These are phyloP conservation scores for Drosophila algonquin DNA, from an alignment of 2,888 invertebrate genomes.

Conservation along the genomic window DNA sequence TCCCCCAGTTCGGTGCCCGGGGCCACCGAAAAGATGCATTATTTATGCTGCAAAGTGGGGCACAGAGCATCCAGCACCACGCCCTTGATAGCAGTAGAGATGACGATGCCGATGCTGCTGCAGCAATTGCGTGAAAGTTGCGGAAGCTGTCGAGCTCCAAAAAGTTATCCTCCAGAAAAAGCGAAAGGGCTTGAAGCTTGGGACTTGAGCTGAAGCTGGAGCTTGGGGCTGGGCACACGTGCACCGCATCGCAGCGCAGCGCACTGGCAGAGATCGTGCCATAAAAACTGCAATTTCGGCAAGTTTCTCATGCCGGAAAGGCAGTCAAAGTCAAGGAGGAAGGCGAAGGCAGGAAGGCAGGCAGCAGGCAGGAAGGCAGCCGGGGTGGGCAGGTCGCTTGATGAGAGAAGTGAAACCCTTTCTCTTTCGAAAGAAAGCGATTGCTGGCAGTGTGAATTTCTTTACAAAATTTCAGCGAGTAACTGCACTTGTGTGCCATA, in stretches of 20 bases:
- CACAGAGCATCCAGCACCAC: slow-evolving; percentile 44
- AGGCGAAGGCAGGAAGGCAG: background rate
- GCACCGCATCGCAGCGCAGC: slow-evolving; percentile 35
- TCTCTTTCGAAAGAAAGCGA: slow-evolving; percentile 77
- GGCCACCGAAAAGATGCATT: slow-evolving; percentile 41
- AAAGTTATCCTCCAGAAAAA: slow-evolving; percentile 66
- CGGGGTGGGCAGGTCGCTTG: background rate
- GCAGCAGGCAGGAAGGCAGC: background rate
- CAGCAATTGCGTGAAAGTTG: slow-evolving; percentile 72
- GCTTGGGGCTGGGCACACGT: slow-evolving; percentile 56
- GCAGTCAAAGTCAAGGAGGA: slow-evolving; percentile 5
- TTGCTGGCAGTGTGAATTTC: slow-evolving; percentile 53
- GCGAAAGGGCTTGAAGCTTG: slow-evolving; percentile 65
- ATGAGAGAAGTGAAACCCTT: slow-evolving; percentile 60
- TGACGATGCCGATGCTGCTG: slow-evolving; percentile 5
- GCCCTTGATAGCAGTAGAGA: slow-evolving; percentile 34
- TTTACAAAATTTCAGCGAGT: slow-evolving; percentile 41
- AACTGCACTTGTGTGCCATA: slow-evolving; percentile 58
- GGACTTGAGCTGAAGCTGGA: background rate
- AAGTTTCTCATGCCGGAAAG: slow-evolving; percentile 58
- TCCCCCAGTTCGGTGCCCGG: slow-evolving; percentile 11
- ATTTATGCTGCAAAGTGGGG: slow-evolving; percentile 65
- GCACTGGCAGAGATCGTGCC: slow-evolving; percentile 51
- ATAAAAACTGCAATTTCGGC: slow-evolving; percentile 76
- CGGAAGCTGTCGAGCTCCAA: slow-evolving; percentile 64